phyloP scores from a whole-genome alignment of 2,113 vertebrate genomes.

The Petromus typicus region DNA sequence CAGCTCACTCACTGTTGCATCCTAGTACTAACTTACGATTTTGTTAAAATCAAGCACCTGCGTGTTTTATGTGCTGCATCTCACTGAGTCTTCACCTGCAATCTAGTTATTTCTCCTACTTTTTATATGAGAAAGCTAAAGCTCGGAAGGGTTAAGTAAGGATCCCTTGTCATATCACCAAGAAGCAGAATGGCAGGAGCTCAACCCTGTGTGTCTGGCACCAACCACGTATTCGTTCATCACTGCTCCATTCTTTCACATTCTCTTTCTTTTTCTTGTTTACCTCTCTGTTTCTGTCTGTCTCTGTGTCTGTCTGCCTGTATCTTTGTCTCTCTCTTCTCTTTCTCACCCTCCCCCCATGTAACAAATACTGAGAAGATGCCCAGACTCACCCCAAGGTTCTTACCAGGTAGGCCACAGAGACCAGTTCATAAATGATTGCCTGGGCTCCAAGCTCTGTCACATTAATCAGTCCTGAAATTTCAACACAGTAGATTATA shows the following conservation, averaged over 20 bases:
- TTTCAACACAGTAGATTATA: neutral
- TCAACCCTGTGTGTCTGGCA: neutral
- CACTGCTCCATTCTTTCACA: no score
- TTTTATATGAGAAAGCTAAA: neutral
- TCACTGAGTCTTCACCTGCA: neutral
- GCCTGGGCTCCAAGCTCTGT: constrained; percentile 92
- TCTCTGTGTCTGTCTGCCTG: neutral
- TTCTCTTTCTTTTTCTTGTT: no score
- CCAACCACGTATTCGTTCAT: accelerated
- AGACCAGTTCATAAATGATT: constrained; percentile 88
- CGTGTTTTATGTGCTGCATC: neutral
- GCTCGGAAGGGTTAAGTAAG: neutral
- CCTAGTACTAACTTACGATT: neutral
- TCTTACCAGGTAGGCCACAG: constrained; percentile 91
- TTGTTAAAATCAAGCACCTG: neutral
- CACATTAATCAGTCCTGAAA: constrained; percentile 90
- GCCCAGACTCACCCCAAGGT: neutral
- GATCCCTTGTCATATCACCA: neutral
- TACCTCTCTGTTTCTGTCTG: accelerated
- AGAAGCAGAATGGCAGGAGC: neutral
- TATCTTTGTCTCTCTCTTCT: no score
- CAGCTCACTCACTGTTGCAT: neutral
- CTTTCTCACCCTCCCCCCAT: neutral
- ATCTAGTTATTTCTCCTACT: neutral
- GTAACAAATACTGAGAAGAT: neutral